phyloP scores from a whole-genome alignment of 2,888 invertebrate genomes.

The Dioctria rufipes region DNA sequence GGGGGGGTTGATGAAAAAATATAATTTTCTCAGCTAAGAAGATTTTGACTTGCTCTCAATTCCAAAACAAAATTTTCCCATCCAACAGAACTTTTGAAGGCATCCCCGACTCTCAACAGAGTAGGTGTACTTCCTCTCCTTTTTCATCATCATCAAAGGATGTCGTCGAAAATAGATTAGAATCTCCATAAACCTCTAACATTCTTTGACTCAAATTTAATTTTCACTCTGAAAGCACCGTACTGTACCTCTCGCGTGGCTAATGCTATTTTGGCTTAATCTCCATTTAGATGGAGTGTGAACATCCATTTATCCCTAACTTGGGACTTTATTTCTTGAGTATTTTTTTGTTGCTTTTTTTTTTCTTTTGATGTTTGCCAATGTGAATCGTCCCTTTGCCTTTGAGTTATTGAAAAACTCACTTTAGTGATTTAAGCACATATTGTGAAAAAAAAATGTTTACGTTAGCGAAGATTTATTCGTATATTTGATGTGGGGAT shows the following conservation, averaged over 20 bases:
- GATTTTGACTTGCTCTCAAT: constrained; percentile 42
- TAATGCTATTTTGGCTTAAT: constrained; percentile 59
- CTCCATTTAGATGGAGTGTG: constrained; percentile 60
- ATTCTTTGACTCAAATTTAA: constrained; percentile 58
- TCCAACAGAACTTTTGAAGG: constrained; percentile 25
- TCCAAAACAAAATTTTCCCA: constrained; percentile 48
- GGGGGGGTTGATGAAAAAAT: constrained; percentile 39
- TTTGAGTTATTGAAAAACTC: constrained; percentile 18
- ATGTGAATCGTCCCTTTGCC: constrained; percentile 37
- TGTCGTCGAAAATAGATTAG: constrained; percentile 56
- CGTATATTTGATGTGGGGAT: not conserved
- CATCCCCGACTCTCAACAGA: no score
- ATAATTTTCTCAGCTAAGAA: constrained; percentile 50
- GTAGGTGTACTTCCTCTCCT: not conserved
- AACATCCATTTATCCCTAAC: constrained; percentile 53
- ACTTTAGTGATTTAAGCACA: constrained; percentile 33
- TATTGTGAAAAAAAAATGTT: constrained; percentile 7
- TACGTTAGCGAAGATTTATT: constrained; percentile 18
- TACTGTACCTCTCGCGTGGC: constrained; percentile 53
- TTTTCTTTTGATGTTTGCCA: constrained; percentile 51
- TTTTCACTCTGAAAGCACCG: constrained; percentile 58
- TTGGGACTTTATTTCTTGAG: constrained; percentile 38
- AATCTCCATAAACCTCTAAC: constrained; percentile 57
- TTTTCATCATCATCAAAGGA: constrained; percentile 51
- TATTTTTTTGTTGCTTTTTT: not conserved